Base-by-base conservation (phyloP, 2,113 vertebrate genomes). In the Corythornis vintsioides region DNA sequence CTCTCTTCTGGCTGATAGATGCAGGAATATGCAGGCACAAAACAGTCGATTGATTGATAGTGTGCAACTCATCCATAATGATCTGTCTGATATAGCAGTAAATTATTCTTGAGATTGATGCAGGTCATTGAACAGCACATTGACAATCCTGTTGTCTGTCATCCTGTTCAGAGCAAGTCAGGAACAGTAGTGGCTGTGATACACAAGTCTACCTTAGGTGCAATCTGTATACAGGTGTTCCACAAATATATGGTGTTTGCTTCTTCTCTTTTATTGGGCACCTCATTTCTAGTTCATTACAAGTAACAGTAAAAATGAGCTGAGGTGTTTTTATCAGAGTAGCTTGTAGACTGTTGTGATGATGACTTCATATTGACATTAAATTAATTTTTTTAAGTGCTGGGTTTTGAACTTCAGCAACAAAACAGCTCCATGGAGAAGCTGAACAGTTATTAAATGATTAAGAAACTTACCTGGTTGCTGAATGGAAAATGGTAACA, bases 21-120 rank as follows among this genome's bases (percentile, higher is more conserved):
- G 85, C 85, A 95, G 93, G 93, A 97, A 97, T 97, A 97, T 97
- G 93, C 95, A 97, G 96, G 92, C 96, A 88, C 90, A 95, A 79
- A 81, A 82, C 78, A 94, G 94, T 65, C 25, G 33, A 96, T 93
- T 97, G 96, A 97, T 97, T 95, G 96, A 97, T 97, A 92, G 95
- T 9, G 43, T 1, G 6, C 87, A 96, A 79, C 91, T 94, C 95
- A 96, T 97, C 94, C 95, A 94, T 97, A 97, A 97, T 96, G 96
- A 96, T 97, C 94, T 94, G 91, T 96, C 95, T 92, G 80, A 95
- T 96, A 96, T n/a, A 96, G 96, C 95, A 90, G 94, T 96, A 97
- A 97, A 97, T 97, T 97, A 96, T 97, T 96, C 91, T 92, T 86
- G 73, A 94, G 96, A 97, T 97, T 96, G 96, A 96, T 96, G 96